A percentile compares a stretch with the other conserved stretches of the same genome.
These are phyloP conservation scores for Megamerina dolium DNA, from an alignment of 2,888 invertebrate genomes.

Conservation along the genomic window DNA sequence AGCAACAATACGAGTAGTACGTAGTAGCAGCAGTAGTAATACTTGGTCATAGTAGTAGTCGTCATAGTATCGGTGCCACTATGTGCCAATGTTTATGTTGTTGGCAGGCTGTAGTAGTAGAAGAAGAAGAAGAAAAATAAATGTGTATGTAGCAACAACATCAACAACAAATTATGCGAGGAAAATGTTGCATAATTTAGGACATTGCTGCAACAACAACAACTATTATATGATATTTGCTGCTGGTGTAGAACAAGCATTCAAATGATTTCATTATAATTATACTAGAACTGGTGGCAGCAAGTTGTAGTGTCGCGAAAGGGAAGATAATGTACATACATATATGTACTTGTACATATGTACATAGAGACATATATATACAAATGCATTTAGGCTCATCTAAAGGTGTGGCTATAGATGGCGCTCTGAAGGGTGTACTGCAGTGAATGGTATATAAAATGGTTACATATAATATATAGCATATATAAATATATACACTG, in stretches of 20 bases:
- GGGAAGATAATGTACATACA: conserved; percentile 2
- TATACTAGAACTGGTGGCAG: conserved; percentile 8
- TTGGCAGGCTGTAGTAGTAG: too few relatives aligned
- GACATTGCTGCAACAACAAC: conserved; percentile 11
- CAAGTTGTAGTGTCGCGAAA: conserved; percentile 6
- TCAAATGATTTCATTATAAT: conserved; percentile 29
- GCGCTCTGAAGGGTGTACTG: too few relatives aligned
- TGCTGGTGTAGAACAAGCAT: conserved; percentile 3
- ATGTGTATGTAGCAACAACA: too few relatives aligned
- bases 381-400: too few relatives aligned
- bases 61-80: not conserved
- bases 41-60: too few relatives aligned
- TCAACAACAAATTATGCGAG: conserved; percentile 23
- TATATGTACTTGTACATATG: conserved; percentile 1
- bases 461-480: too few relatives aligned
- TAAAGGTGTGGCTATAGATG: too few relatives aligned
- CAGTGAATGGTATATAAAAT: too few relatives aligned
- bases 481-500: too few relatives aligned
- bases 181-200: conserved; percentile 25
- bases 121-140: too few relatives aligned
- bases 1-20: conserved; percentile 5
- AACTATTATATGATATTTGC: not conserved
- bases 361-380: not conserved
- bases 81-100: too few relatives aligned
- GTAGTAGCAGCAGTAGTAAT: too few relatives aligned